Evolutionary conservation across 2,888 invertebrate genomes (phyloP).

Genomic region (Scotopteryx bipunctaria): DNA sequence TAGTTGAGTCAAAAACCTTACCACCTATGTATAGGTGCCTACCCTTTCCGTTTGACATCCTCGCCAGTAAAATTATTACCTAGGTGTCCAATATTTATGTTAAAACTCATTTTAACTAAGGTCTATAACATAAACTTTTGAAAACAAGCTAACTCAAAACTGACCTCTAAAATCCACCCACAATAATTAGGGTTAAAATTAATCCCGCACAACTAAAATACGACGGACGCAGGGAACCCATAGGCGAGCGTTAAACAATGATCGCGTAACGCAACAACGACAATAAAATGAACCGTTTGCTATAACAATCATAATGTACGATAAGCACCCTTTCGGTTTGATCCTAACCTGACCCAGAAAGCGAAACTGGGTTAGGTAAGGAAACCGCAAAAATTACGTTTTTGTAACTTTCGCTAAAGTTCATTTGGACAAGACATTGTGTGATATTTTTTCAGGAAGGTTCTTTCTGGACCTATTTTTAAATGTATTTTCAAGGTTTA

Average conservation of each 20-base stretch:
- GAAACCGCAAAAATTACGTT: constrained; percentile 1
- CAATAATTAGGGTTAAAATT: constrained; percentile 42
- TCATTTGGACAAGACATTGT: background rate
- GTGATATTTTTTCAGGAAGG: no score
- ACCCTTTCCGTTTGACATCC: no score
- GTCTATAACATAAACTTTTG: background rate
- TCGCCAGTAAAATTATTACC: no score
- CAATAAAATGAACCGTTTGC: constrained; percentile 72
- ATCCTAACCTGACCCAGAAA: constrained; percentile 41
- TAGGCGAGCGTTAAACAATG: constrained; percentile 60
- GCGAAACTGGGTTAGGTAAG: constrained; percentile 11
- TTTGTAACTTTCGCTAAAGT: constrained; percentile 1
- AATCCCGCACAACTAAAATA: constrained; percentile 49
- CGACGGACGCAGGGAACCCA: constrained; percentile 43
- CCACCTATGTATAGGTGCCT: no score
- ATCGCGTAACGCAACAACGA: constrained; percentile 69
- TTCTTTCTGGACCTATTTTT: no score
- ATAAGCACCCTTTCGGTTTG: constrained; percentile 61
- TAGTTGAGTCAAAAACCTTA: no score
- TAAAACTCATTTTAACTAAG: no score
- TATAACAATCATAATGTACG: constrained; percentile 73
- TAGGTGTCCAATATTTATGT: no score
- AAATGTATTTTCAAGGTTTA: background rate
- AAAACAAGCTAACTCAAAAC: background rate
- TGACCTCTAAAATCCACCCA: background rate